Base-by-base conservation (phyloP, 2,113 vertebrate species). In the Macrotis lagotis region DNA sequence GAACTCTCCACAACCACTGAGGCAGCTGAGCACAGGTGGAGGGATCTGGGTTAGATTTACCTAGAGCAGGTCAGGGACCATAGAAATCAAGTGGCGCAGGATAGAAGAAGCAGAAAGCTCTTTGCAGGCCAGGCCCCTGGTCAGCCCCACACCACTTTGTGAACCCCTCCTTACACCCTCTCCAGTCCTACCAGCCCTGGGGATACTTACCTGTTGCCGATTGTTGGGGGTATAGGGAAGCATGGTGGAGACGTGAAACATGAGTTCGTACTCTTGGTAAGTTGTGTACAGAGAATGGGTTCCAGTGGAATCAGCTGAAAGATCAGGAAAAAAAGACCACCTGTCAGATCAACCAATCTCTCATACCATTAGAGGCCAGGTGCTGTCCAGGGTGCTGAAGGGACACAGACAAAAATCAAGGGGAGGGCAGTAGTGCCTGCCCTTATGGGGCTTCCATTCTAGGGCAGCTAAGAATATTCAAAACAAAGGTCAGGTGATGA, bases 211-310 rank as follows among this genome's bases (percentile, higher is more conserved):
- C 99, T 99, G 99, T 97, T 99, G 99, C 47, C 99, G 98, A 97
- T 99, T 99, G 98, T 98, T 99, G 98, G 99, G 99, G 94, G 99
- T 99, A 95, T 99, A 99, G 0, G 99, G 99, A 88, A 99, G 99
- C 99, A 99, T 99, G 66, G 99, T 99, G 96, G 99, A 99, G 31
- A 99, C 99, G 0, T 99, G 99, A 98, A 99, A 99, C 99, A 99
- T 99, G 98, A 99, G 98, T 98, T 99, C 99, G 0, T 99, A 99
- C 97, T 99, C 99, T 97, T 99, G 99, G 98, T 99, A 99, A 31
- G 98, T 98, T 2, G 99, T 99, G 98, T 99, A 99, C 50, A 99
- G 98, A 26, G 99, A 99, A 97, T 99, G 99, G 44, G 99, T 99
- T 50, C 99, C 99, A 0, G 99, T 99, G 11, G 99, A 99, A 95